These are phyloP conservation scores for Uloborus plumipes DNA, from an alignment of 2,888 invertebrate species.

Conservation along the genomic window DNA sequence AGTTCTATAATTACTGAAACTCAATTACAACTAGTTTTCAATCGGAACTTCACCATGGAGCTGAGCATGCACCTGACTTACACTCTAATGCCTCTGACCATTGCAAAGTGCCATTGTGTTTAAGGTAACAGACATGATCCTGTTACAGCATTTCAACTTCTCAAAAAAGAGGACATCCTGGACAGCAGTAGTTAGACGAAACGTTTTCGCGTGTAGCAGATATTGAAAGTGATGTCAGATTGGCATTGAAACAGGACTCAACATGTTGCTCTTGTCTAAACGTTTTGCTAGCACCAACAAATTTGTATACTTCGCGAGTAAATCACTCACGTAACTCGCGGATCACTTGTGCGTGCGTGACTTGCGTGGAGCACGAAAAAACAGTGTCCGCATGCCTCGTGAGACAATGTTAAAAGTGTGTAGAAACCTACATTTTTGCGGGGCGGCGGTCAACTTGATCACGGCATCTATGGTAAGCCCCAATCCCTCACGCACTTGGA, in stretches of 20 bases:
- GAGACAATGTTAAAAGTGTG: slow-evolving; percentile 59
- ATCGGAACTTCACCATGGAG: too few relatives aligned
- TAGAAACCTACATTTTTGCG: slow-evolving; percentile 52
- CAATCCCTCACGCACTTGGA: slow-evolving; percentile 35
- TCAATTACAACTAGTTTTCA: too few relatives aligned
- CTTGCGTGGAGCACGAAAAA: slow-evolving; percentile 49
- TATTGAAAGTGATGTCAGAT: slow-evolving; percentile 31
- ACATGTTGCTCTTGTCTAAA: slow-evolving; percentile 38
- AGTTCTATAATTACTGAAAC: too few relatives aligned
- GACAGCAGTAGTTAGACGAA: neutral
- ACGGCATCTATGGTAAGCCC: slow-evolving; percentile 40
- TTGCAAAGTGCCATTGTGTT: too few relatives aligned
- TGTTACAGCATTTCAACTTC: too few relatives aligned
- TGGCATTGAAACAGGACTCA: slow-evolving; percentile 12
- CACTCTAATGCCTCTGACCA: too few relatives aligned
- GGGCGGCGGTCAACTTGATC: slow-evolving; percentile 49
- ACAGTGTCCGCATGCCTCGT: slow-evolving; percentile 44
- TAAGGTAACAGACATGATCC: too few relatives aligned
- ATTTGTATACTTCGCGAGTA: slow-evolving; percentile 53
- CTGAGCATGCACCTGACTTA: too few relatives aligned
- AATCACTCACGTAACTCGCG: slow-evolving; percentile 49
- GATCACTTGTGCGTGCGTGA: slow-evolving; percentile 52
- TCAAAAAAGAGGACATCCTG: too few relatives aligned
- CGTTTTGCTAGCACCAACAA: slow-evolving; percentile 49
- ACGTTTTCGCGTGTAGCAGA: slow-evolving; percentile 32